Base-by-base conservation (phyloP, 2,888 invertebrate species). In the Pachydiplax longipennis region DNA sequence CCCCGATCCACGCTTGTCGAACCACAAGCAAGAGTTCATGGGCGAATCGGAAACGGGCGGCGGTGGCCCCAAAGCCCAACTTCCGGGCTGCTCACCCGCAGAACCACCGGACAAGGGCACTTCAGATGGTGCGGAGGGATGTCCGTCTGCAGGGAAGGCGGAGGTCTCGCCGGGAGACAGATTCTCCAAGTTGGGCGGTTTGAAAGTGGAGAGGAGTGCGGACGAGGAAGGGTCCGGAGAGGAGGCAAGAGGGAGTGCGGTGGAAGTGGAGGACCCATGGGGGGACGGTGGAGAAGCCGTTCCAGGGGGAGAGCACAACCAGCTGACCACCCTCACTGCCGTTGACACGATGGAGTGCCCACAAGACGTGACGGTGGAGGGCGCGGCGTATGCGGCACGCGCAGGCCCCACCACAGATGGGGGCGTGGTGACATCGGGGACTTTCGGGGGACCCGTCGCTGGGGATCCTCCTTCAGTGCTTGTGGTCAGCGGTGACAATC, bases 341-440 rank as follows among this genome's bases (percentile, higher is more conserved):
- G 87, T 87, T 6, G 87, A 87, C 87, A 87, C 87, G 87, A 87
- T 87, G 87, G 87, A 87, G 58, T 87, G 87, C 61, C 58, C 87
- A 22, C 58, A 87, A 31, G 87, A 87, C 87, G 87, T 87, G 22
- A 87, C 87, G 10, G 87, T 87, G 1, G 87, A 87, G 65, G 87
- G 87, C 61, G 87, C 61, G 37, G 87, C 87, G 87, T 87, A 65
- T n/a, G 87, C 87, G 22, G 87, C 87, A 5, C 87, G 87, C 8
- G 87, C 58, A 15, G 87, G 61, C 0, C 35, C 18, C n/a, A 25
- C 58, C 3, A 87, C 87, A 13, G 61, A 58, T n/a, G 87, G 61
- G 37, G 87, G 87, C 1, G 87, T 87, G 18, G 87, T 87, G n/a
- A 22, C 87, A n/a, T 58, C 87, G 0, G 87, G 87, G 22, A 22